Conservation (phyloP, 2,888 invertebrate genomes). For the Apoda limacodes region DNA sequence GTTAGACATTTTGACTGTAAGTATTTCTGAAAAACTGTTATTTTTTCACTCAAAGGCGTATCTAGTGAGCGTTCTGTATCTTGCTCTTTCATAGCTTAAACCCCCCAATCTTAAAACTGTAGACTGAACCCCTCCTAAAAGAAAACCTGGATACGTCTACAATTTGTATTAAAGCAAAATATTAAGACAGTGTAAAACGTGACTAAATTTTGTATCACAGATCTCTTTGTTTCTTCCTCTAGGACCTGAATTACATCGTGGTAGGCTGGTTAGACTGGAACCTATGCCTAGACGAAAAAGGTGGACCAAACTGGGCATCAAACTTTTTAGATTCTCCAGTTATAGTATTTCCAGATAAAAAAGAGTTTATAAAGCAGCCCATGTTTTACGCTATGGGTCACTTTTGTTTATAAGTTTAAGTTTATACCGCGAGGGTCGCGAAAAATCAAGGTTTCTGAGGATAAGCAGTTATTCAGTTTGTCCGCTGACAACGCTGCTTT, state of each 20-base stretch:
- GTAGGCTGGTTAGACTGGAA: conserved; percentile 93
- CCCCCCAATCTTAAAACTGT: too few relatives aligned
- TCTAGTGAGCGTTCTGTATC: too few relatives aligned
- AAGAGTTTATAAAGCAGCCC: conserved; percentile 89
- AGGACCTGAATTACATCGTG: conserved; percentile 78
- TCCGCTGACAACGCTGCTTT: conserved; percentile 28
- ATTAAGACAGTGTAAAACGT: too few relatives aligned
- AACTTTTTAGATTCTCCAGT: conserved; percentile 82
- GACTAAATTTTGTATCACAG: too few relatives aligned
- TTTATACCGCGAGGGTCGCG: conserved; percentile 72
- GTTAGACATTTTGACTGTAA: conserved; percentile 73
- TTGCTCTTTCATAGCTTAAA: too few relatives aligned
- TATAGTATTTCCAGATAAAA: conserved; percentile 51
- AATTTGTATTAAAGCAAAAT: too few relatives aligned
- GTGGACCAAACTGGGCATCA: conserved; percentile 81
- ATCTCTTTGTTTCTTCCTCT: too few relatives aligned
- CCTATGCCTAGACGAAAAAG: conserved; percentile 74
- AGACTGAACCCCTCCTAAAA: too few relatives aligned
- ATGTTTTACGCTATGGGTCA: conserved; percentile 88
- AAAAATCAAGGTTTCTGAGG: conserved; percentile 25
- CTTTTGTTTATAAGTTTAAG: conserved; percentile 74
- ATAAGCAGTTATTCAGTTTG: conserved; percentile 17
- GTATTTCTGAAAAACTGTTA: too few relatives aligned
- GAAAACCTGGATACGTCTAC: too few relatives aligned
- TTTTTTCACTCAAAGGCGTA: too few relatives aligned